Conservation (phyloP, 2,888 invertebrate species). For the Ennomos quercinarius region DNA sequence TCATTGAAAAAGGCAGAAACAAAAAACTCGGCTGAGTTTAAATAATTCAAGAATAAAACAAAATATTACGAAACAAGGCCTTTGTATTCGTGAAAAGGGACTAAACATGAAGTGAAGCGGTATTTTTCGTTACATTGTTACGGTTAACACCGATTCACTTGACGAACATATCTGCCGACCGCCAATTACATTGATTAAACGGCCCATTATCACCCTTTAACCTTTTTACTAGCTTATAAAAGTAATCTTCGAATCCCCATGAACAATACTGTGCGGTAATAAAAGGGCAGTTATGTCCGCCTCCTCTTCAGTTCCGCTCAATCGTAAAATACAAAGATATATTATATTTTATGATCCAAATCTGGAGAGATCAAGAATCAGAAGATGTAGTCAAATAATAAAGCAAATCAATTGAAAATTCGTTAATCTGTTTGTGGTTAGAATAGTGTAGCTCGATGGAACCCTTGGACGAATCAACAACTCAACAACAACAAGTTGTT, state of each 20-base stretch:
- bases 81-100: background rate
- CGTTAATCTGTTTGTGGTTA: slow-evolving; percentile 14
- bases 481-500: too few relatives aligned
- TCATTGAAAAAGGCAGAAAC: too few relatives aligned
- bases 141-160: slow-evolving; percentile 7
- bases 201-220: slow-evolving; percentile 39
- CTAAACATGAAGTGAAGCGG: slow-evolving; percentile 2
- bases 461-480: slow-evolving; percentile 5
- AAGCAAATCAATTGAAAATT: slow-evolving; percentile 21
- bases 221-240: slow-evolving; percentile 44
- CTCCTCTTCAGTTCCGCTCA: slow-evolving; percentile 31
- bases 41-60: background rate
- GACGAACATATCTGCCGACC: slow-evolving; percentile 15
- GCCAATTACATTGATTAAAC: slow-evolving; percentile 41
- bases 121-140: background rate
- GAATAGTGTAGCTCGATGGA: slow-evolving; percentile 8
- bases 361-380: slow-evolving; percentile 16
- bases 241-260: slow-evolving; percentile 46
- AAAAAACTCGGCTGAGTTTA: too few relatives aligned
- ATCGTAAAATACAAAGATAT: slow-evolving; percentile 40
- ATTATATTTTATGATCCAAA: slow-evolving; percentile 35
- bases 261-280: slow-evolving; percentile 42
- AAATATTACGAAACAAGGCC: background rate
- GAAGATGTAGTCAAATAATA: slow-evolving; percentile 14
- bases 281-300: slow-evolving; percentile 38